These are phyloP conservation scores for Wiebesia pumilae DNA, from an alignment of 1,140 invertebrate species.

Conservation along the genomic window DNA sequence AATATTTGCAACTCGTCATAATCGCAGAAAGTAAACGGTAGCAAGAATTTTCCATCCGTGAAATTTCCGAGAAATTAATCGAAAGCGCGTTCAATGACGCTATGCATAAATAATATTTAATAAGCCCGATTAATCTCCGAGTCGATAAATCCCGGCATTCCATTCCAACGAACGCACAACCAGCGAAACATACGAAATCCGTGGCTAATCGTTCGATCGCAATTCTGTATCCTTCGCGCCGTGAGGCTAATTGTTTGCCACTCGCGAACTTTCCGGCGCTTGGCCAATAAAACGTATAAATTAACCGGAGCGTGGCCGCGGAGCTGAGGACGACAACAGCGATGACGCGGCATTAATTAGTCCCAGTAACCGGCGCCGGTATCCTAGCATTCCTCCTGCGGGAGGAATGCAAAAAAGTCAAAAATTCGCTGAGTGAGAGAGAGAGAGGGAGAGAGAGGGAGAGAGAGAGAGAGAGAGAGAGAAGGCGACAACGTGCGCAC, in stretches of 20 bases:
- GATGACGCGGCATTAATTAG: slow-evolving; percentile 50
- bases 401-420: slow-evolving; percentile 20
- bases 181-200: not conserved
- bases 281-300: slow-evolving; percentile 36
- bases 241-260: slow-evolving; percentile 35
- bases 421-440: not conserved
- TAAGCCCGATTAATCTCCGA: not conserved
- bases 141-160: not conserved
- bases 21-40: not conserved
- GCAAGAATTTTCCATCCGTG: not conserved
- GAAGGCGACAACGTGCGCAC: not conserved
- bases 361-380: slow-evolving; percentile 47
- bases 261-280: slow-evolving; percentile 32
- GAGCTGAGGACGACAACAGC: not conserved
- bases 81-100: not conserved
- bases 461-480: not conserved
- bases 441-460: not conserved
- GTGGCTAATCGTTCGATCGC: not conserved
- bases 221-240: not conserved
- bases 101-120: not conserved
- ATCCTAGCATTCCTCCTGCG: slow-evolving; percentile 13
- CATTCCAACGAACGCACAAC: too few species aligned
- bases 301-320: slow-evolving; percentile 31
- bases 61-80: not conserved
- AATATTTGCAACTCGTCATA: not conserved